phyloP scores from a whole-genome alignment of 2,113 vertebrate genomes.

The Symphodus melops region DNA sequence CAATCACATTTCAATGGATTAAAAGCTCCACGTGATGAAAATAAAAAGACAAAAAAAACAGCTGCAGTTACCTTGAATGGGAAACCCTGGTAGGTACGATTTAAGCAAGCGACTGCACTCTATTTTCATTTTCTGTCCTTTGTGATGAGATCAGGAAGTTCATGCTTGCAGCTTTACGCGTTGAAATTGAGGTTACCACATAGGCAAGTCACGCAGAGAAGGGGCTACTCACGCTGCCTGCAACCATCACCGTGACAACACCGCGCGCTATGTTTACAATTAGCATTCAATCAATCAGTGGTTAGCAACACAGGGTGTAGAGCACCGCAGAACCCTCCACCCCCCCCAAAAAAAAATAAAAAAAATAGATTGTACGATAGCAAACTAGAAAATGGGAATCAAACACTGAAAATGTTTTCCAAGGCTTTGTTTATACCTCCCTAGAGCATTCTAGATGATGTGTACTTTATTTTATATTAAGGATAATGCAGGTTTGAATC shows the following conservation, averaged over 20 bases:
- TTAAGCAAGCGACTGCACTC: slow-evolving; percentile 1
- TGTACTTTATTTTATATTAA: slow-evolving; percentile 30
- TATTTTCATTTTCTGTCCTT: not conserved
- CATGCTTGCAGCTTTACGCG: slow-evolving; percentile 35
- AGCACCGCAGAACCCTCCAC: slow-evolving; percentile 9
- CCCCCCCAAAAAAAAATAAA: not conserved
- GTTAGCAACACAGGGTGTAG: slow-evolving; percentile 28
- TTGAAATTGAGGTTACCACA: slow-evolving; percentile 64
- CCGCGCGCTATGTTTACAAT: slow-evolving; percentile 58
- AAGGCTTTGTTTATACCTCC: slow-evolving; percentile 25
- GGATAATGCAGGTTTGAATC: slow-evolving; percentile 46
- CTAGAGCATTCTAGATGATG: slow-evolving; percentile 18
- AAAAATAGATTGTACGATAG: not conserved
- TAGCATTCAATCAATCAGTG: slow-evolving; percentile 54
- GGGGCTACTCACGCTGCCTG: slow-evolving; percentile 28
- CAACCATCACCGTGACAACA: slow-evolving; percentile 65
- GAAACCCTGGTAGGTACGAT: slow-evolving; percentile 18
- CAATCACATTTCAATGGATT: not conserved
- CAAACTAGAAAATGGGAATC: slow-evolving; percentile 1
- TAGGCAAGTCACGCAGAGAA: slow-evolving; percentile 47
- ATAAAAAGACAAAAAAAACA: not conserved
- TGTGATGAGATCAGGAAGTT: slow-evolving; percentile 64
- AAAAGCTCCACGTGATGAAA: not conserved
- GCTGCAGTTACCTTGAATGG: not conserved
- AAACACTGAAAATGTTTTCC: not conserved